Evolutionary conservation across 2,888 invertebrate genomes (phyloP).

Genomic region (Xylocampa areola): DNA sequence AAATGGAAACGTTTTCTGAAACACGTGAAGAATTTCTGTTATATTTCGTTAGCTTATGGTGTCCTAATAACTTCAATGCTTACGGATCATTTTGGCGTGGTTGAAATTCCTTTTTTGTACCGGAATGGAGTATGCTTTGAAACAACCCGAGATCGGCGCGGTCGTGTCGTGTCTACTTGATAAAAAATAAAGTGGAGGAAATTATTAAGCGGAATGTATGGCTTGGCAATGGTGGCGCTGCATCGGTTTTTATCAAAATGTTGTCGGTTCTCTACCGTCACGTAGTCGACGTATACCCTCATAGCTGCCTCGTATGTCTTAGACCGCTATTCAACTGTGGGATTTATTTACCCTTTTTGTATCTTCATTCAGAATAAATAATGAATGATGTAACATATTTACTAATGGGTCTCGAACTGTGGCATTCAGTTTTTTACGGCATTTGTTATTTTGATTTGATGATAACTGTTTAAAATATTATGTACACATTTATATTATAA

Average conservation of each 20-base stretch:
- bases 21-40: slow-evolving; percentile 80
- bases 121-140: slow-evolving; percentile 59
- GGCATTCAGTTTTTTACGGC: not conserved
- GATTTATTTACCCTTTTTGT: slow-evolving; percentile 54
- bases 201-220: slow-evolving; percentile 73
- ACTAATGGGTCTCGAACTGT: not conserved
- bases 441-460: slow-evolving; percentile 4
- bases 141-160: slow-evolving; percentile 61
- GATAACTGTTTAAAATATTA: not conserved
- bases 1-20: slow-evolving; percentile 78
- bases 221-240: slow-evolving; percentile 66
- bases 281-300: slow-evolving; percentile 23
- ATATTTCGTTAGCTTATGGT: slow-evolving; percentile 80
- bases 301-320: slow-evolving; percentile 34
- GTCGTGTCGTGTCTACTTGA: slow-evolving; percentile 63
- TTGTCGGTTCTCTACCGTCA: slow-evolving; percentile 39
- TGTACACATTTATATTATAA: too few species aligned
- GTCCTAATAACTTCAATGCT: slow-evolving; percentile 82
- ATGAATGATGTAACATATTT: slow-evolving; percentile 49
- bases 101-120: slow-evolving; percentile 83
- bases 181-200: slow-evolving; percentile 76
- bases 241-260: slow-evolving; percentile 69
- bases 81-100: slow-evolving; percentile 88
- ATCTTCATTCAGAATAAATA: slow-evolving; percentile 54
- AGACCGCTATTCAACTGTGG: slow-evolving; percentile 28